Evolutionary conservation across 1,140 invertebrate genomes (phyloP).

Genomic region (Trachymyrmex cornetzi): DNA sequence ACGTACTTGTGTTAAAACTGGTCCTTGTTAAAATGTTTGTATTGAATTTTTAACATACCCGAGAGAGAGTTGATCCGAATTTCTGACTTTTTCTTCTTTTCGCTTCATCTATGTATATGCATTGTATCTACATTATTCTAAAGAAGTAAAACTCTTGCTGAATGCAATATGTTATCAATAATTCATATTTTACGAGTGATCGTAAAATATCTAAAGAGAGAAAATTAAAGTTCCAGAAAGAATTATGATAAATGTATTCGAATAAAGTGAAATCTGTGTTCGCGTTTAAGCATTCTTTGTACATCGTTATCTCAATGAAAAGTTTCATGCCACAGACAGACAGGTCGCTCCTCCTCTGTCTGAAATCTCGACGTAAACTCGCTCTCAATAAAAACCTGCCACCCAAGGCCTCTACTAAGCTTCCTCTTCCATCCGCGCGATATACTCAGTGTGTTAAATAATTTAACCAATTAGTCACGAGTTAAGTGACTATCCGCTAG

Average conservation of each 20-base stretch:
- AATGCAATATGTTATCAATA: not conserved
- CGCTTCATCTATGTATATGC: not conserved
- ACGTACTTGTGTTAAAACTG: too few relatives aligned
- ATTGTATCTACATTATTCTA: not conserved
- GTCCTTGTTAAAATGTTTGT: too few relatives aligned
- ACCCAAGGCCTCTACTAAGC: not conserved
- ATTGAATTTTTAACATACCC: too few relatives aligned
- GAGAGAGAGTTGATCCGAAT: too few relatives aligned
- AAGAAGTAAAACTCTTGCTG: not conserved
- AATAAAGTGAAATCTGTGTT: not conserved
- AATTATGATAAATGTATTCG: not conserved
- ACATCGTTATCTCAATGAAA: not conserved
- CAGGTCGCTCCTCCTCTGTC: not conserved
- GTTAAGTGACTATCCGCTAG: slow-evolving; percentile 38
- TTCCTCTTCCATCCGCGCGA: not conserved
- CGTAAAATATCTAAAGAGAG: too few relatives aligned
- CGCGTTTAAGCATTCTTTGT: not conserved
- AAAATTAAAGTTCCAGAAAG: not conserved
- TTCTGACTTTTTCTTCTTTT: too few relatives aligned
- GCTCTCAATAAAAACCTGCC: slow-evolving; percentile 3
- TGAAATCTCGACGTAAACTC: slow-evolving; percentile 32
- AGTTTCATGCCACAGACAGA: slow-evolving; percentile 5
- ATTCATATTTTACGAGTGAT: too few relatives aligned
- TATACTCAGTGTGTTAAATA: slow-evolving; percentile 48
- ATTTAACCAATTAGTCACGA: slow-evolving; percentile 48